Evolutionary conservation across 2,888 invertebrate genomes (phyloP).

Genomic region (Idaea biselata): DNA sequence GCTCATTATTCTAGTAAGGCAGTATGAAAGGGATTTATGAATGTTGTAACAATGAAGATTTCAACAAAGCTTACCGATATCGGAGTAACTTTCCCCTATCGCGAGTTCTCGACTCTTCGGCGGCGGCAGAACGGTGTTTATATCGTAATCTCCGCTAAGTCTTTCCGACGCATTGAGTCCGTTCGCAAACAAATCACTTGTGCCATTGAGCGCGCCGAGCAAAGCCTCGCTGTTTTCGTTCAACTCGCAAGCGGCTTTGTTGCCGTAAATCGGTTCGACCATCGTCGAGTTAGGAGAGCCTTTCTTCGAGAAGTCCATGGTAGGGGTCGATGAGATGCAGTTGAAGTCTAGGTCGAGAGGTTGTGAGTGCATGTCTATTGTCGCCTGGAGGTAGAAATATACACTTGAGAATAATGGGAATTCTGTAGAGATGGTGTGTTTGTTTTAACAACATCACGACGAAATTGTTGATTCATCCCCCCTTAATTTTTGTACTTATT

Average conservation of each 20-base stretch:
- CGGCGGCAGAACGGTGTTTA: constrained; percentile 72
- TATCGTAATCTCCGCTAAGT: constrained; percentile 74
- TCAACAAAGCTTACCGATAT: constrained; percentile 63
- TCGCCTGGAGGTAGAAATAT: constrained; percentile 45
- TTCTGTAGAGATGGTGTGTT: background rate
- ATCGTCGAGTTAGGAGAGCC: constrained; percentile 68
- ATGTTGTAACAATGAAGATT: constrained; percentile 1
- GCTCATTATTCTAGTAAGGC: background rate
- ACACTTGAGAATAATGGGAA: background rate
- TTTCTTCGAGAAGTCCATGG: constrained; percentile 70
- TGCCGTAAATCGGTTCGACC: constrained; percentile 73
- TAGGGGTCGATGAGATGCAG: constrained; percentile 71
- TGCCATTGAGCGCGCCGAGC: constrained; percentile 63
- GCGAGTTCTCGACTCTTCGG: constrained; percentile 75
- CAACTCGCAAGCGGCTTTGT: constrained; percentile 68
- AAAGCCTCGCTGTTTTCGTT: constrained; percentile 67
- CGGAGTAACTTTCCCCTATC: constrained; percentile 77
- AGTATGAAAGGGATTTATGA: background rate
- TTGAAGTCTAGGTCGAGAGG: constrained; percentile 74
- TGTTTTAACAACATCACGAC: background rate
- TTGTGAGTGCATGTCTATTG: constrained; percentile 71
- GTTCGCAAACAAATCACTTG: constrained; percentile 69
- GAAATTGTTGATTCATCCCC: too few relatives aligned
- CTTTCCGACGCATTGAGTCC: constrained; percentile 62
- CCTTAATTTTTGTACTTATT: too few relatives aligned